Evolutionary conservation across 1,140 invertebrate species (phyloP).

Genomic region (Drosophila willistoni): DNA sequence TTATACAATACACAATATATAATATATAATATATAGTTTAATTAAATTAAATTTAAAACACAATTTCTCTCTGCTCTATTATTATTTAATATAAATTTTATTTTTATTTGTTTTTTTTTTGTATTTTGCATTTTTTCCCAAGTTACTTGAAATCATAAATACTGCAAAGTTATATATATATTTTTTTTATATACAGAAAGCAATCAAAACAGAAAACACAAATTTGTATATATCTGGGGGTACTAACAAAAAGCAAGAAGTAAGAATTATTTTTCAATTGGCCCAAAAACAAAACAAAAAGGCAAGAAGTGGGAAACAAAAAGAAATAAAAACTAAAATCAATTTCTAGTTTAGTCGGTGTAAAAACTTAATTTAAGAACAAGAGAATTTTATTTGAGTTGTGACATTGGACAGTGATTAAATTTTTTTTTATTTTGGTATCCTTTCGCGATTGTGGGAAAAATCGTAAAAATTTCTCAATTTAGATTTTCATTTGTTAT

Average conservation of each 20-base stretch:
- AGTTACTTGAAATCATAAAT: constrained; percentile 73
- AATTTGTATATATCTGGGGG: no score
- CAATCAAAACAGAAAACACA: constrained; percentile 18
- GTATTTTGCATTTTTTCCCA: constrained; percentile 23
- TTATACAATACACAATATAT: constrained; percentile 21
- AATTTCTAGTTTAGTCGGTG: neutral
- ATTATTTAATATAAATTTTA: no score
- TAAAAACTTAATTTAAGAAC: neutral
- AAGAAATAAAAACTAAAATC: neutral
- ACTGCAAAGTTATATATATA: constrained; percentile 68
- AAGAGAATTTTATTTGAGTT: constrained; percentile 2
- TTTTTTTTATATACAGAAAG: constrained; percentile 38
- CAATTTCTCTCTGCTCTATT: constrained; percentile 43
- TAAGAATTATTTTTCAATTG: constrained; percentile 34
- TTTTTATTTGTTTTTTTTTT: constrained; percentile 35
- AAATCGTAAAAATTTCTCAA: constrained; percentile 2
- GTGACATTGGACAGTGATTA: constrained; percentile 11
- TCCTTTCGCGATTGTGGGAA: neutral
- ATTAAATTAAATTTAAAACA: constrained; percentile 63
- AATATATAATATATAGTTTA: constrained; percentile 64
- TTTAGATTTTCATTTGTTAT: neutral
- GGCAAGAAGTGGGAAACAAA: constrained; percentile 6
- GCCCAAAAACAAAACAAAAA: constrained; percentile 31
- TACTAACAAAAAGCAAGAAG: constrained; percentile 15
- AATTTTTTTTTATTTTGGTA: neutral